Evolutionary conservation across 1,140 invertebrate species (phyloP), one percentile per base, ranked within the genome.

Genomic region (Trichonephila clavipes): DNA sequence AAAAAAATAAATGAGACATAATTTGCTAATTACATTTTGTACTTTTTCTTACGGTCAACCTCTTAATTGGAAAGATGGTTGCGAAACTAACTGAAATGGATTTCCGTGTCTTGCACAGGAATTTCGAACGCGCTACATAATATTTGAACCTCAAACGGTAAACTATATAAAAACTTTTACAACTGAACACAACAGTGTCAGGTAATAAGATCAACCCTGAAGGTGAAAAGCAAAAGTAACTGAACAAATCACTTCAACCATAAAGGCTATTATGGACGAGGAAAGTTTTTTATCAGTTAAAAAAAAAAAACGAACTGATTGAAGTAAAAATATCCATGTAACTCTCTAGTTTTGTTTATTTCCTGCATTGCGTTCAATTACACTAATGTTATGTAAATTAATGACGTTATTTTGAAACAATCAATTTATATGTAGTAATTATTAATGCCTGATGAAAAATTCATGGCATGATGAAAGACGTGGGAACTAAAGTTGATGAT

Each of bases 211-310:
- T 21, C 14, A 51, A 19, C 28, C 8, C 34, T 82, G 77, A 82
- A 82, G 77, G 77, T 82, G 40, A 82, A 82, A 82, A 82, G 2
- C 40, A 28, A 82, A 82, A 82, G 77, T 82, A 82, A 82, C 4
- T 19, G 21, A 21, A 51, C 28, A 28, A 51, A 44, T 82, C 77
- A 19, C 77, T 44, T 44, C 40, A 44, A 16, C 34, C 77, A 28
- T 34, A 28, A 82, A 82, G 24, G 19, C 34, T 82, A 19, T 14
- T 51, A 40, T 4, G 28, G 28, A 40, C 8, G 3, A 28, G 40
- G 16, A 44, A 82, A 40, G 2, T 18, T 82, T 19, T 28, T 12
- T 12, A 82, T 66, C 64, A 19, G 64, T 21, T 21, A 66, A 24
- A 66, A 66, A 66, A 18, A 66, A 24, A n/a, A n/a, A n/a, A n/a